phyloP scores from a whole-genome alignment of 1,140 invertebrate species.

The Pomacea maculata region DNA sequence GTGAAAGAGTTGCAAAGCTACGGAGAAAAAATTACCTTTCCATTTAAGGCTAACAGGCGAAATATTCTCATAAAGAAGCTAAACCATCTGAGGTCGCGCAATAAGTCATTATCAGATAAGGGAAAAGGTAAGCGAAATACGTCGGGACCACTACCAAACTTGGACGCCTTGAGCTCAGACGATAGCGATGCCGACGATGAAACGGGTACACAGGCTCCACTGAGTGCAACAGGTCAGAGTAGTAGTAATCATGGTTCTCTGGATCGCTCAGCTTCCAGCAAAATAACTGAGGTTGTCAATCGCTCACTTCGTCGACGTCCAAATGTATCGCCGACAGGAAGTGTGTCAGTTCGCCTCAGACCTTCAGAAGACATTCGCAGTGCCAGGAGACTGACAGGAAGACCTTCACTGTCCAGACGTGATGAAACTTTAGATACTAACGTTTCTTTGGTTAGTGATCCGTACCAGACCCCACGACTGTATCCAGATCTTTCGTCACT shows the following conservation, averaged over 20 bases:
- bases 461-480: slow-evolving; percentile 9
- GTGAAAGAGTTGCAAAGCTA: slow-evolving; percentile 45
- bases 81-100: slow-evolving; percentile 50
- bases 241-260: neutral
- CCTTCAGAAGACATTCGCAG: neutral
- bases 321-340: neutral
- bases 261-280: slow-evolving; percentile 5
- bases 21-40: slow-evolving; percentile 53
- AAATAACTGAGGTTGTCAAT: slow-evolving; percentile 15
- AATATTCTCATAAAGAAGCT: slow-evolving; percentile 57
- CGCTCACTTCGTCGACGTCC: slow-evolving; percentile 16
- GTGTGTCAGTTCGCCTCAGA: slow-evolving; percentile 8
- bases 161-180: slow-evolving; percentile 24
- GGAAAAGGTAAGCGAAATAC: slow-evolving; percentile 14
- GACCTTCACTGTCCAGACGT: slow-evolving; percentile 14
- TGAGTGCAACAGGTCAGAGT: no score
- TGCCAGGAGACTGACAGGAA: neutral
- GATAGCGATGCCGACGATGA: slow-evolving; percentile 26
- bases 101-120: slow-evolving; percentile 28
- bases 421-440: slow-evolving; percentile 9
- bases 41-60: slow-evolving; percentile 53
- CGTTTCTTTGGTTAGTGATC: slow-evolving; percentile 5
- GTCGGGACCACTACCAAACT: neutral
- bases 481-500: slow-evolving; percentile 29
- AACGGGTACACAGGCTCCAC: no score